A percentile compares a stretch with the other conserved stretches of the same genome.
phyloP scores from a whole-genome alignment of 2,113 vertebrate genomes.

The Osmerus eperlanus region DNA sequence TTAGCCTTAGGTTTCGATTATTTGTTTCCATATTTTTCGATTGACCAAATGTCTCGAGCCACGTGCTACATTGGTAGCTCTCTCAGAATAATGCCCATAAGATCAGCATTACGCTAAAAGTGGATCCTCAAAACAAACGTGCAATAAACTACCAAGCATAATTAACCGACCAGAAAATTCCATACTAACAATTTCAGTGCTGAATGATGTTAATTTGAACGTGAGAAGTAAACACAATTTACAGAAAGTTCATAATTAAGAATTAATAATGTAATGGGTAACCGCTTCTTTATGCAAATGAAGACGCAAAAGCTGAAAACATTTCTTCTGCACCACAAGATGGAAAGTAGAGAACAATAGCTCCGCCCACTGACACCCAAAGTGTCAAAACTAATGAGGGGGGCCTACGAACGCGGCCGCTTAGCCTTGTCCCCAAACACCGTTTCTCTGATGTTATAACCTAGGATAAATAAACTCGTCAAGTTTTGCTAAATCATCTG shows the following conservation, averaged over 20 bases:
- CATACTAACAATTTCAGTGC: neutral
- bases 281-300: neutral
- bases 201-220: neutral
- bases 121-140: too few relatives aligned
- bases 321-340: neutral
- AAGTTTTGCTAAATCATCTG: too few relatives aligned
- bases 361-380: slow-evolving; percentile 30
- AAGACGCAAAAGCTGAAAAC: neutral
- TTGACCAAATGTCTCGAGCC: too few relatives aligned
- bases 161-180: neutral
- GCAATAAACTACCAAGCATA: neutral
- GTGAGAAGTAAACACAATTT: neutral
- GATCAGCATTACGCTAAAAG: too few relatives aligned
- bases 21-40: too few relatives aligned
- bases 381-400: slow-evolving; percentile 30
- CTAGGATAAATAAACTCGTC: too few relatives aligned
- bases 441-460: too few relatives aligned
- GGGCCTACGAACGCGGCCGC: too few relatives aligned
- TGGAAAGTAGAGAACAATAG: slow-evolving; percentile 16
- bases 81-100: too few relatives aligned
- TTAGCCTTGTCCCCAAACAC: too few relatives aligned
- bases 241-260: neutral
- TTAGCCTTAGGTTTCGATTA: too few relatives aligned
- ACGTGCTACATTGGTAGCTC: too few relatives aligned
- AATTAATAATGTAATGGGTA: neutral